These are phyloP conservation scores for Drosophila paramelanica DNA, from an alignment of 2,888 invertebrate species.

Conservation along the genomic window DNA sequence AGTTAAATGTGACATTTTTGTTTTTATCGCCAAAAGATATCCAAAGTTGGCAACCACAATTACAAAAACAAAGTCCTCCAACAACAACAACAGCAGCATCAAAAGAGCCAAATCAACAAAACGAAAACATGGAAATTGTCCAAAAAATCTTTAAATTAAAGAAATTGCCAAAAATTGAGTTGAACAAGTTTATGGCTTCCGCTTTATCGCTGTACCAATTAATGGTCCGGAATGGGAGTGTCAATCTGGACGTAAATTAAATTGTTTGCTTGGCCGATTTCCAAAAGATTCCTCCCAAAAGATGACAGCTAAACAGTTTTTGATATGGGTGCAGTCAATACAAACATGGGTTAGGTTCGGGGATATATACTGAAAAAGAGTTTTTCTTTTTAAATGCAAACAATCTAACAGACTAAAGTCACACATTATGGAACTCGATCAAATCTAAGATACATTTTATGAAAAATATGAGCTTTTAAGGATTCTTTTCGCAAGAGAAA, in stretches of 20 bases:
- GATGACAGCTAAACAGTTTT: constrained; percentile 50
- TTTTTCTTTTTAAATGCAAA: neutral
- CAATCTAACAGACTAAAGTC: neutral
- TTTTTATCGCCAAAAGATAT: constrained; percentile 49
- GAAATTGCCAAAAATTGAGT: constrained; percentile 31
- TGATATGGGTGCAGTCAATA: constrained; percentile 57
- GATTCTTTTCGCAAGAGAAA: too few relatives aligned
- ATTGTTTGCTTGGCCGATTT: constrained; percentile 41
- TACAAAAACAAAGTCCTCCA: constrained; percentile 14
- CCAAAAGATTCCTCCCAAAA: constrained; percentile 17
- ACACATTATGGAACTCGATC: neutral
- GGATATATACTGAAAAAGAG: neutral
- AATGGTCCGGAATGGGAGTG: constrained; percentile 47
- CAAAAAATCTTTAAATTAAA: constrained; percentile 28
- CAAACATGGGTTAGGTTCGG: neutral
- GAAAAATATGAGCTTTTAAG: too few relatives aligned
- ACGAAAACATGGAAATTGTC: constrained; percentile 17
- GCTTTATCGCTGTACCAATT: constrained; percentile 40
- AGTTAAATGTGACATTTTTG: constrained; percentile 58
- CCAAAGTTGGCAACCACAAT: constrained; percentile 42
- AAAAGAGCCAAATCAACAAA: constrained; percentile 1
- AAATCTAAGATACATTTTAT: neutral
- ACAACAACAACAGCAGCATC: constrained; percentile 5
- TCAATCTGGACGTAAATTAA: constrained; percentile 44
- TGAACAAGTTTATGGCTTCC: constrained; percentile 31